These are phyloP conservation scores for Turritopsis dohrnii DNA, from an alignment of 30 jellyfish, hydroid and myxozoan genomes.

Conservation along the genomic window DNA sequence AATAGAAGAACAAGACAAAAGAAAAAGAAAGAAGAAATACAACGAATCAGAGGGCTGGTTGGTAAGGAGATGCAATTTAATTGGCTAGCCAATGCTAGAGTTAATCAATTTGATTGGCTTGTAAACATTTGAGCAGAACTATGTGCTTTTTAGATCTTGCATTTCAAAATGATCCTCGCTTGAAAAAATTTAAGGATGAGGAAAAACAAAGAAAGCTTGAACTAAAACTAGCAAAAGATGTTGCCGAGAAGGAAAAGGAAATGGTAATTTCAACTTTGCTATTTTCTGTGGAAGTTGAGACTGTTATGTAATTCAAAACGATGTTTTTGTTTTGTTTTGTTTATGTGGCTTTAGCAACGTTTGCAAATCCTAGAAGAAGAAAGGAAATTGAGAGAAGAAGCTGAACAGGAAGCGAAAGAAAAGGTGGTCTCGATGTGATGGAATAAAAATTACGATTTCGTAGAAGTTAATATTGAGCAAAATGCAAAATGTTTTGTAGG, in stretches of 20 bases:
- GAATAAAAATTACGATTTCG: too few relatives aligned
- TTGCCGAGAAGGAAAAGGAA: slow-evolving; percentile 65
- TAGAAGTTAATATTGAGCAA: too few relatives aligned
- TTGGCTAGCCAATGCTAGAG: too few relatives aligned
- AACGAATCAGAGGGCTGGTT: slow-evolving; percentile 63
- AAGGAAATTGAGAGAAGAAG: slow-evolving; percentile 52
- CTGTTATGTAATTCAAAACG: background rate
- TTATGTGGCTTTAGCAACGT: slow-evolving; percentile 47
- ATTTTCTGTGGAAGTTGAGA: background rate
- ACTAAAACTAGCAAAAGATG: slow-evolving; percentile 70
- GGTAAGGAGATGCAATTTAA: slow-evolving; percentile 55
- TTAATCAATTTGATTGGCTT: background rate
- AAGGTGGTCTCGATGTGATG: too few relatives aligned
- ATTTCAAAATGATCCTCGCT: slow-evolving; percentile 84
- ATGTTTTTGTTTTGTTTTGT: background rate
- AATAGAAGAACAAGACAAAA: slow-evolving; percentile 63
- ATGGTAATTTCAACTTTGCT: slow-evolving; percentile 38
- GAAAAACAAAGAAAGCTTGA: slow-evolving; percentile 51
- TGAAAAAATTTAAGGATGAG: slow-evolving; percentile 58
- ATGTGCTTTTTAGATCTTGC: slow-evolving; percentile 68
- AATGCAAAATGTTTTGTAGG: too few relatives aligned
- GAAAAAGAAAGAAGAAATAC: slow-evolving; percentile 76
- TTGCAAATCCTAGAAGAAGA: slow-evolving; percentile 69
- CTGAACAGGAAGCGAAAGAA: slow-evolving; percentile 80
- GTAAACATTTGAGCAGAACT: background rate